These are phyloP conservation scores for Alcis repandata DNA, from an alignment of 2,888 invertebrate genomes.

Conservation along the genomic window DNA sequence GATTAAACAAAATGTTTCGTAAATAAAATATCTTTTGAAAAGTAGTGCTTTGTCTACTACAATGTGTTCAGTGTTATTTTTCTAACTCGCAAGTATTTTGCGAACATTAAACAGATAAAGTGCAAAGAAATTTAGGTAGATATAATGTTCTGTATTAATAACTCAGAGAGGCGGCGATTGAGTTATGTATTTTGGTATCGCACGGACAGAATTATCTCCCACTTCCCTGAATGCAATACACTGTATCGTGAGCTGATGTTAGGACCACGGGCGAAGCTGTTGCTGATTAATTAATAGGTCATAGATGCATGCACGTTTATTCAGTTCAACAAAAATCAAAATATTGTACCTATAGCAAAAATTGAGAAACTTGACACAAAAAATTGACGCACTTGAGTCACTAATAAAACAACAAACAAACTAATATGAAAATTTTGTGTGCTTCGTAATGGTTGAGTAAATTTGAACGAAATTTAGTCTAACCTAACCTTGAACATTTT, in stretches of 20 bases:
- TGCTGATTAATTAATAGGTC: neutral
- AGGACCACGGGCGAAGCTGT: neutral
- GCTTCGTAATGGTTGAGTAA: too few relatives aligned
- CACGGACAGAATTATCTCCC: slow-evolving; percentile 34
- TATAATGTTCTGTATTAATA: slow-evolving; percentile 26
- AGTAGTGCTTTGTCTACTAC: slow-evolving; percentile 17
- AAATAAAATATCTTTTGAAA: too few relatives aligned
- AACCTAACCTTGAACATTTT: too few relatives aligned
- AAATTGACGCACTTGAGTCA: too few relatives aligned
- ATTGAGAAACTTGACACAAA: too few relatives aligned
- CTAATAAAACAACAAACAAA: too few relatives aligned
- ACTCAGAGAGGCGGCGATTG: slow-evolving; percentile 21
- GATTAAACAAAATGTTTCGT: too few relatives aligned
- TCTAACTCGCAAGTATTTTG: slow-evolving; percentile 8
- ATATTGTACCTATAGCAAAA: too few relatives aligned
- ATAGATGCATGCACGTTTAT: neutral
- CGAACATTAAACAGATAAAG: slow-evolving; percentile 32
- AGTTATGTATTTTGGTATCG: slow-evolving; percentile 41
- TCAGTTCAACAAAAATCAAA: too few relatives aligned
- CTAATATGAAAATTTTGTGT: too few relatives aligned
- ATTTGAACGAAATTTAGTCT: too few relatives aligned
- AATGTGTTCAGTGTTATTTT: slow-evolving; percentile 5
- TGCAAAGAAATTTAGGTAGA: slow-evolving; percentile 29
- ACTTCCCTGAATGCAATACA: slow-evolving; percentile 21
- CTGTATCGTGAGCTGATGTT: slow-evolving; percentile 14